phyloP scores from a whole-genome alignment of 2,797 vertebrate genomes.

The Hapalemur alaotrensis region DNA sequence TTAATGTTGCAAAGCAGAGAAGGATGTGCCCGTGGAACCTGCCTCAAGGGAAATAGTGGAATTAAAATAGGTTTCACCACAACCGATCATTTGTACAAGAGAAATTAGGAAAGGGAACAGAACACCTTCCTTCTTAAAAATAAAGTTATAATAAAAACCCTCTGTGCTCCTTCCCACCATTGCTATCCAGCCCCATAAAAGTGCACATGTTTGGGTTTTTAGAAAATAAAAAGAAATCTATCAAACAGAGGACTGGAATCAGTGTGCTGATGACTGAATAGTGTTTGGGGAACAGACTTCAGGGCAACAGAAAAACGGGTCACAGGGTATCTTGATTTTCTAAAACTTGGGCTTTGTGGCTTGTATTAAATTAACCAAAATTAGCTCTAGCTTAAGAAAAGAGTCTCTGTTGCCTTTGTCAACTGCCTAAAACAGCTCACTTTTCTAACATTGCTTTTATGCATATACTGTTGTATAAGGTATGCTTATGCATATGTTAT shows the following conservation, averaged over 20 bases:
- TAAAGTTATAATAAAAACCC: background rate
- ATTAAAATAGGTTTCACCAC: background rate
- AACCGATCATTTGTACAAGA: too few species aligned
- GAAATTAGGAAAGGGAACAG: background rate
- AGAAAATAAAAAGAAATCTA: background rate
- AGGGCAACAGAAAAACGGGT: background rate
- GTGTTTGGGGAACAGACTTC: background rate
- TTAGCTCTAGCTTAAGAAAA: background rate
- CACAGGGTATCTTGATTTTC: background rate
- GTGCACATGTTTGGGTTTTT: background rate
- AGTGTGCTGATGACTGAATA: background rate
- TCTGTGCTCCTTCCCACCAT: too few species aligned
- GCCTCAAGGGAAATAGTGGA: background rate
- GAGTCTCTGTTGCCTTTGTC: background rate
- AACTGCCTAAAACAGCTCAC: background rate
- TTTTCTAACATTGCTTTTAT: background rate
- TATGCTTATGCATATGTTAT: too few species aligned
- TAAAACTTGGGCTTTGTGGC: background rate
- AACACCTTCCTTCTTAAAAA: background rate
- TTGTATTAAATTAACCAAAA: background rate
- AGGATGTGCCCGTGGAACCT: background rate
- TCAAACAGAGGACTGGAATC: background rate
- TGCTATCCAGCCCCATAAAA: background rate
- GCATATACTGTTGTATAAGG: background rate
- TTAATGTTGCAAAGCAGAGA: background rate